A percentile compares a stretch with the other conserved stretches of the same genome.
phyloP scores from a whole-genome alignment of 2,113 vertebrate species.

The Ceyx cyanopectus region DNA sequence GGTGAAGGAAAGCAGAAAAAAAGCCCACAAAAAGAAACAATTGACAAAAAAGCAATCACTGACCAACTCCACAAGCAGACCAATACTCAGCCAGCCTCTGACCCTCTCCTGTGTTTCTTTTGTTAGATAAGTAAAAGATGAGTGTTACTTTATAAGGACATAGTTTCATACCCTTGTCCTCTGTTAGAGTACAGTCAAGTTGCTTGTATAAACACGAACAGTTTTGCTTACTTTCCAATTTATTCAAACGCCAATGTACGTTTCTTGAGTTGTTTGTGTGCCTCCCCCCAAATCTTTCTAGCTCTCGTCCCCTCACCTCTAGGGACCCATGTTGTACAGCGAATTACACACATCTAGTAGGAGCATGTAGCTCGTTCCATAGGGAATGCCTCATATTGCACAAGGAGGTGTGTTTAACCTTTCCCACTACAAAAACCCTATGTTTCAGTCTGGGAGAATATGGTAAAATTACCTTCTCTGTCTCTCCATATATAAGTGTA shows the following conservation, averaged over 20 bases:
- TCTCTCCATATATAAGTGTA: background rate
- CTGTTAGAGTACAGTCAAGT: conserved; percentile 53
- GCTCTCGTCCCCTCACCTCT: background rate
- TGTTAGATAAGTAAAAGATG: conserved; percentile 74
- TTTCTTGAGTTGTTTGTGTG: background rate
- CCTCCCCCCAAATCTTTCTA: background rate
- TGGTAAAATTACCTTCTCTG: background rate
- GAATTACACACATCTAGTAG: background rate
- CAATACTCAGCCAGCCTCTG: background rate
- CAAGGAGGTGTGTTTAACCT: background rate
- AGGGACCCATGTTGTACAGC: background rate
- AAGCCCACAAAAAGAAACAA: background rate
- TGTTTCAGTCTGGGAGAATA: background rate
- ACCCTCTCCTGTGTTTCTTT: conserved; percentile 54
- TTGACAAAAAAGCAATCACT: background rate
- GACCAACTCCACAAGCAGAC: background rate
- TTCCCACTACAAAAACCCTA: background rate
- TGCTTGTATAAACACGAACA: conserved; percentile 59
- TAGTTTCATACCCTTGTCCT: conserved; percentile 61
- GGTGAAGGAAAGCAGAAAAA: background rate
- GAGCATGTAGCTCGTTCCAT: background rate
- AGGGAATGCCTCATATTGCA: background rate
- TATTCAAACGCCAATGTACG: conserved; percentile 3
- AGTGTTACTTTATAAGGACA: conserved; percentile 76
- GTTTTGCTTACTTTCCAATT: conserved; percentile 68